Evolutionary conservation across 2,797 vertebrate genomes (phyloP).

Genomic region (Chaetophractus vellerosus): DNA sequence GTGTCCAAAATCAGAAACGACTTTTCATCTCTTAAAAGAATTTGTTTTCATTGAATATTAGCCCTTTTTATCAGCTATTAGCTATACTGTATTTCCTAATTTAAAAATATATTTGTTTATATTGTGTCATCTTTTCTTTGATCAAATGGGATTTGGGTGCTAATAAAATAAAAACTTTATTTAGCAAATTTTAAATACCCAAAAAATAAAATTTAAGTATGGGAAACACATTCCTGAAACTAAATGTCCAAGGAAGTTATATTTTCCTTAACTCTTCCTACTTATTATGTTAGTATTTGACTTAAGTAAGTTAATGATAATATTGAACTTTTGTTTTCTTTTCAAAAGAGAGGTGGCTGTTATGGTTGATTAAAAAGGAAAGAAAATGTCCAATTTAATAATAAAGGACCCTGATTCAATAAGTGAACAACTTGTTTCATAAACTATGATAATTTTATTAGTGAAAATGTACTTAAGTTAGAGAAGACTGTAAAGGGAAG

Average conservation of each 20-base stretch:
- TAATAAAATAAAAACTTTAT: not conserved
- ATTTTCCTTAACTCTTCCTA: not conserved
- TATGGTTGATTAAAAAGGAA: not conserved
- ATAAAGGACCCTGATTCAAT: not conserved
- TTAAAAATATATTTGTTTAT: not conserved
- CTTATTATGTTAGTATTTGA: not conserved
- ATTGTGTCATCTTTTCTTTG: not conserved
- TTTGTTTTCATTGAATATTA: not conserved
- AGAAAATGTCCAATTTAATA: not conserved
- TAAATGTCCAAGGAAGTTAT: not conserved
- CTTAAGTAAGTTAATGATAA: conserved; percentile 13
- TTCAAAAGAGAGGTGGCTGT: not conserved
- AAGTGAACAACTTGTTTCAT: not conserved
- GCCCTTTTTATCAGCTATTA: not conserved
- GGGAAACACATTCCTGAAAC: not conserved
- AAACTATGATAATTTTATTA: conserved; percentile 49
- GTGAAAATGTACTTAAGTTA: conserved; percentile 31
- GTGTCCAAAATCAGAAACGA: not conserved
- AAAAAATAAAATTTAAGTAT: not conserved
- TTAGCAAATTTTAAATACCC: not conserved
- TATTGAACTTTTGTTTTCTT: conserved; percentile 24
- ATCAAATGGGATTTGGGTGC: not conserved
- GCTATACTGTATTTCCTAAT: not conserved
- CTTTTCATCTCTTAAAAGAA: not conserved
- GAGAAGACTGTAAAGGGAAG: conserved; percentile 23